phyloP scores from a whole-genome alignment of 2,888 invertebrate species.

The Lithodes maja region DNA sequence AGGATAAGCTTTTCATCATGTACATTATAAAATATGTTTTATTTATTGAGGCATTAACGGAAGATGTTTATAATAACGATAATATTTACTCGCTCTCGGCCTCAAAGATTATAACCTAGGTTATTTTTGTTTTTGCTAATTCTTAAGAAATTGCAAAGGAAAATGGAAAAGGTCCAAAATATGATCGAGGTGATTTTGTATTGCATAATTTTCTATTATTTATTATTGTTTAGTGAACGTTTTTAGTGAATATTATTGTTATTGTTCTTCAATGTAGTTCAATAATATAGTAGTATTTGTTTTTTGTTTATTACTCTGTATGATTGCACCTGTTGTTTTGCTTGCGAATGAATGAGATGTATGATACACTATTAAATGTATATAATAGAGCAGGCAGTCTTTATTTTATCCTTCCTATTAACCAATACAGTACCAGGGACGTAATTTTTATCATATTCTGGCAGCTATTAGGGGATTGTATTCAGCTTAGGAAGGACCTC shows the following conservation, averaged over 20 bases:
- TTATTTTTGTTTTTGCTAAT: too few species aligned
- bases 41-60: not conserved
- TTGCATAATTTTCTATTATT: too few species aligned
- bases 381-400: not conserved
- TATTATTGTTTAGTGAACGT: not conserved
- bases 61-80: not conserved
- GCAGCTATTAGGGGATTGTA: too few species aligned
- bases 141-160: too few species aligned
- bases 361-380: constrained; percentile 4
- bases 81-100: not conserved
- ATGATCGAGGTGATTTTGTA: too few species aligned
- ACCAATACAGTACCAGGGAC: too few species aligned
- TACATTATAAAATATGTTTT: not conserved
- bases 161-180: too few species aligned
- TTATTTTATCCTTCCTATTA: too few species aligned
- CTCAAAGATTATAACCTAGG: not conserved
- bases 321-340: constrained; percentile 6
- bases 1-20: not conserved
- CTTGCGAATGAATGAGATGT: constrained; percentile 1
- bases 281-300: not conserved
- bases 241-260: constrained; percentile 14
- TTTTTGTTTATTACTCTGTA: not conserved
- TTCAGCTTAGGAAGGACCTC: too few species aligned
- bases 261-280: not conserved
- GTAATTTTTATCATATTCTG: too few species aligned